Conservation (phyloP, 2,888 invertebrate species). For the Melipona beecheii region DNA sequence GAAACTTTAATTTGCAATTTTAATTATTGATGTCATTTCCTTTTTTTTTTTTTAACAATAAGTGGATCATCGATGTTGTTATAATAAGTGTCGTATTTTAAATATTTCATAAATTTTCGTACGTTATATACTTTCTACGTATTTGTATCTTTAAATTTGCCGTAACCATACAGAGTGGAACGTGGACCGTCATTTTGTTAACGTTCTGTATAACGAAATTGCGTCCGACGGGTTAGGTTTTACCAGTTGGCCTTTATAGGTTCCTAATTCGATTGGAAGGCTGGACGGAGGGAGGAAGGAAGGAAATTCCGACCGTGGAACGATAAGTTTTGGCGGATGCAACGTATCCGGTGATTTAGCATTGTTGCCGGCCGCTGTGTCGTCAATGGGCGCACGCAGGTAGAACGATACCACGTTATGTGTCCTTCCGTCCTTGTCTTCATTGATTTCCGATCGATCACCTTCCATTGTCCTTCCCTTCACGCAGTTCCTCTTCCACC, state of each 20-base stretch:
- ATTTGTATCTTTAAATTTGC: no score
- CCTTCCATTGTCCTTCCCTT: background rate
- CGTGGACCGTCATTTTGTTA: background rate
- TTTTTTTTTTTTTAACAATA: no score
- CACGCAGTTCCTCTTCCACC: background rate
- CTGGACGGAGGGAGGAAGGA: slow-evolving; percentile 15
- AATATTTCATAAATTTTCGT: no score
- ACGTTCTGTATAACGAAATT: background rate
- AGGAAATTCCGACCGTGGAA: slow-evolving; percentile 70
- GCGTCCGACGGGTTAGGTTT: background rate
- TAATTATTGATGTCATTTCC: no score
- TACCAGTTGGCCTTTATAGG: background rate
- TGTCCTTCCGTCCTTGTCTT: slow-evolving; percentile 43
- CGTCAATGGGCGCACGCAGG: slow-evolving; percentile 78
- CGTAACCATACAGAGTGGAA: background rate
- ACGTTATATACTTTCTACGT: no score
- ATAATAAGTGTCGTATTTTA: no score
- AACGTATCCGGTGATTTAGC: slow-evolving; percentile 82
- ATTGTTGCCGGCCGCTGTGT: slow-evolving; percentile 74
- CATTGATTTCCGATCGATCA: slow-evolving; percentile 52
- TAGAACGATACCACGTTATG: slow-evolving; percentile 72
- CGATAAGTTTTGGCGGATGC: slow-evolving; percentile 81
- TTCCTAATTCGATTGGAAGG: slow-evolving; percentile 5
- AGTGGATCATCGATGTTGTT: no score
- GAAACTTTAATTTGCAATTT: no score